Evolutionary conservation across 2,113 vertebrate genomes (phyloP).

Genomic region (Prinia subflava): DNA sequence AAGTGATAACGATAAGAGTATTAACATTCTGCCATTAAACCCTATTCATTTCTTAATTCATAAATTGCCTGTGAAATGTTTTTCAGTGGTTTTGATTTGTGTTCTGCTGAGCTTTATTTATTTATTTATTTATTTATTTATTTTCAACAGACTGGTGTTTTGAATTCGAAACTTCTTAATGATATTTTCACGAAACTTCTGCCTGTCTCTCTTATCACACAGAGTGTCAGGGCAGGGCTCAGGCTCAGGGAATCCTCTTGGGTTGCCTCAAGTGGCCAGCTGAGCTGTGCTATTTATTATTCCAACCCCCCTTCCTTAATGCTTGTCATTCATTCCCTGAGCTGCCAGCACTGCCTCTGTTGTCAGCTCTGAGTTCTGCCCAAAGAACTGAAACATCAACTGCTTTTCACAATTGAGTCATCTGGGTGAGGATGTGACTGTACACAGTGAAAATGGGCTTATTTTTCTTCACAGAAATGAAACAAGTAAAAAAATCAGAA

Average conservation of each 20-base stretch:
- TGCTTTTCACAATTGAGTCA: background rate
- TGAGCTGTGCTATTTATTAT: background rate
- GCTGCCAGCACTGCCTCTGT: background rate
- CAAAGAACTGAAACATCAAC: background rate
- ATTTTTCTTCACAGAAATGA: background rate
- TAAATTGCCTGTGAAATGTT: background rate
- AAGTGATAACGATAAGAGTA: fast-evolving
- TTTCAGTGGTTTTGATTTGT: background rate
- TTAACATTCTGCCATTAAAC: background rate
- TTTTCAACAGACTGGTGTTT: background rate
- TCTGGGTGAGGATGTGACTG: background rate
- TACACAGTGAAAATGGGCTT: background rate
- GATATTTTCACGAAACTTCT: background rate
- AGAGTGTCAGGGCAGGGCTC: background rate
- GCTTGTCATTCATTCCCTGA: background rate
- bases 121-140: too few species aligned
- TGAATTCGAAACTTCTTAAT: background rate
- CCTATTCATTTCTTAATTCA: background rate
- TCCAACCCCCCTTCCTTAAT: background rate
- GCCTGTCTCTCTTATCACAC: background rate
- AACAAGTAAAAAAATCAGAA: background rate
- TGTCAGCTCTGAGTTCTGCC: background rate
- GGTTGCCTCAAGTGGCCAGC: background rate
- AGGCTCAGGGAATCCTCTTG: background rate
- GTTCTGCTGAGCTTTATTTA: too few species aligned